phyloP scores from a whole-genome alignment of 2,797 vertebrate species.

The Chelon labrosus region DNA sequence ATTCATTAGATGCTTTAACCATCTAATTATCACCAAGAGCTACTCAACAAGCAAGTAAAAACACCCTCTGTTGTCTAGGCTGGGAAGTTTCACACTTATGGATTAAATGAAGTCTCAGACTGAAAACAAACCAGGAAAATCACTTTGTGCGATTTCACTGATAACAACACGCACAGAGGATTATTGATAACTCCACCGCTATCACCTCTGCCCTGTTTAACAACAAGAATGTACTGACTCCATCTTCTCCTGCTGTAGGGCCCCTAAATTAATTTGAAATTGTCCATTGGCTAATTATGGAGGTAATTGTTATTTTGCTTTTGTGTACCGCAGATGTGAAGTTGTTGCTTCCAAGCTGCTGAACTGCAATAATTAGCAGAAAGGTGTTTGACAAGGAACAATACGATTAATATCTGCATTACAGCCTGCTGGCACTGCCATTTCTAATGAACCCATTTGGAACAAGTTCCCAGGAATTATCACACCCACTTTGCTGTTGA shows the following conservation, averaged over 20 bases:
- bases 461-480: conserved; percentile 37
- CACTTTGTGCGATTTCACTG: conserved; percentile 49
- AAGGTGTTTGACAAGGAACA: conserved; percentile 43
- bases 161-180: conserved; percentile 25
- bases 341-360: conserved; percentile 26
- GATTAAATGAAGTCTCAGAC: conserved; percentile 44
- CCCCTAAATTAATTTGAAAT: conserved; percentile 62
- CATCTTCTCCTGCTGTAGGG: conserved; percentile 51
- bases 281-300: conserved; percentile 56
- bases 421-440: conserved; percentile 27
- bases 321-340: conserved; percentile 18
- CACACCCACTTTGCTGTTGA: conserved; percentile 24
- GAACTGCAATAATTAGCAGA: conserved; percentile 58
- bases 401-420: conserved; percentile 52
- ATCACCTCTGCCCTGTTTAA: conserved; percentile 43
- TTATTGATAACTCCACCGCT: conserved; percentile 52
- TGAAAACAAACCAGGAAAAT: conserved; percentile 41
- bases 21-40: conserved; percentile 50
- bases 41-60: conserved; percentile 34
- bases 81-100: conserved; percentile 18
- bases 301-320: conserved; percentile 47
- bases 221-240: conserved; percentile 46
- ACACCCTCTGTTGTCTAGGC: conserved; percentile 24
- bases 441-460: conserved; percentile 45
- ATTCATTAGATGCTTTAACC: conserved; percentile 31